Percentiles rank a stretch among this genome's conserved stretches.
Evolutionary conservation across 2,113 vertebrate genomes (phyloP).

Genomic region (Australoheros scitulus): DNA sequence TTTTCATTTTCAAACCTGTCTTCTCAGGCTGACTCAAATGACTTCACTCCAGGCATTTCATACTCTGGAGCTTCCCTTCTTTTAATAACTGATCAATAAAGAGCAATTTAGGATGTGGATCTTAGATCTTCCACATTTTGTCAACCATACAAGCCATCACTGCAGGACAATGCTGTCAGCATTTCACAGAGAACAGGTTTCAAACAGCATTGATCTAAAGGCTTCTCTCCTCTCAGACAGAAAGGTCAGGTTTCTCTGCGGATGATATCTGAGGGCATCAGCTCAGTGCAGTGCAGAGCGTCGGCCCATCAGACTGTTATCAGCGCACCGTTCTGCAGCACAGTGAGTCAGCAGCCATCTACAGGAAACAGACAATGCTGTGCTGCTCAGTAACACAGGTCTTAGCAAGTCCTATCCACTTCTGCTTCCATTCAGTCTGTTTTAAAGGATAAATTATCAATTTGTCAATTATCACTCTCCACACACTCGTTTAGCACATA

Average conservation of each 20-base stretch:
- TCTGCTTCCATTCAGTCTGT: background rate
- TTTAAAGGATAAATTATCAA: background rate
- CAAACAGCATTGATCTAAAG: background rate
- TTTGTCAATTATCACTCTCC: background rate
- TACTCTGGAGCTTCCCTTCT: rapidly evolving
- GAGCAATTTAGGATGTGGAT: background rate
- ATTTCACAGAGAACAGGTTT: background rate
- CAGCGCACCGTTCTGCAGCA: conserved; percentile 52
- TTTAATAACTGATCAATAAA: background rate
- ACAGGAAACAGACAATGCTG: conserved; percentile 31
- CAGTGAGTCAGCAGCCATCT: conserved; percentile 65
- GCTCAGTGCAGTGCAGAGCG: conserved; percentile 30
- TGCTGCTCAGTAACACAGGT: background rate
- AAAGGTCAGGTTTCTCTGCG: conserved; percentile 53
- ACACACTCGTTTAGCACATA: background rate
- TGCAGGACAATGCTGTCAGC: background rate
- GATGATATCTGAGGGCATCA: conserved; percentile 44
- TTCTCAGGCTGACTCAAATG: background rate
- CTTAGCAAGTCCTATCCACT: background rate
- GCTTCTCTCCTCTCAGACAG: background rate
- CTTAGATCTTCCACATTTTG: conserved; percentile 2
- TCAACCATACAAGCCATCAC: background rate
- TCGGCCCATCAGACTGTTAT: conserved; percentile 37
- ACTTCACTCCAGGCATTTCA: background rate
- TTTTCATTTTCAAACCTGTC: background rate